These are phyloP conservation scores for Aix galericulata DNA, from an alignment of 2,113 vertebrate species.

Conservation along the genomic window DNA sequence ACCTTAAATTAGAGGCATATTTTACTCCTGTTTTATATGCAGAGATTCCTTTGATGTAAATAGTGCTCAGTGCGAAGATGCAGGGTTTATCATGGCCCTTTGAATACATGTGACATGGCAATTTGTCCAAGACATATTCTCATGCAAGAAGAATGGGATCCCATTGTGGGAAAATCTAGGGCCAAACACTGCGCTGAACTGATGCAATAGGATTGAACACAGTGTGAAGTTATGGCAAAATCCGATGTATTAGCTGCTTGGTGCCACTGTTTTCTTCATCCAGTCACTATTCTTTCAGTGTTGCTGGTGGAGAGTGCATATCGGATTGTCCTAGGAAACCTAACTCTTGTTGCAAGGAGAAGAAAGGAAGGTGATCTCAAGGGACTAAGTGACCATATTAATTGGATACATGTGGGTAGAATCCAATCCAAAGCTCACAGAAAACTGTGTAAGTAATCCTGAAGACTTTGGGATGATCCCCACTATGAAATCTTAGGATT, in stretches of 20 bases:
- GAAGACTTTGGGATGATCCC: background rate
- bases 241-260: conserved; percentile 9
- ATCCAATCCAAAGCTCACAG: background rate
- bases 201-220: conserved; percentile 53
- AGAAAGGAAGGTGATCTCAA: conserved; percentile 13
- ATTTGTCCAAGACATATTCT: conserved; percentile 70
- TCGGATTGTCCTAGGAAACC: background rate
- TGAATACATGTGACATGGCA: conserved; percentile 65
- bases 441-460: background rate
- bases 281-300: background rate
- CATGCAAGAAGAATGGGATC: conserved; percentile 59
- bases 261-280: background rate
- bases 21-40: conserved; percentile 54
- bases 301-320: background rate
- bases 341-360: background rate
- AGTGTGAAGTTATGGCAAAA: conserved; percentile 64
- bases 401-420: background rate
- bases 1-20: conserved; percentile 59
- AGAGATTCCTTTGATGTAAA: conserved; percentile 64
- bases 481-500: background rate
- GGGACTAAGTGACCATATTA: background rate
- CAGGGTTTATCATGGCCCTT: conserved; percentile 50
- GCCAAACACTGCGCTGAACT: conserved; percentile 22
- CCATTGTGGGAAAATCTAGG: conserved; percentile 62
- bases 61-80: conserved; percentile 9